Conservation (phyloP, 2,888 invertebrate species). For the Drosophila flavopinicola region DNA sequence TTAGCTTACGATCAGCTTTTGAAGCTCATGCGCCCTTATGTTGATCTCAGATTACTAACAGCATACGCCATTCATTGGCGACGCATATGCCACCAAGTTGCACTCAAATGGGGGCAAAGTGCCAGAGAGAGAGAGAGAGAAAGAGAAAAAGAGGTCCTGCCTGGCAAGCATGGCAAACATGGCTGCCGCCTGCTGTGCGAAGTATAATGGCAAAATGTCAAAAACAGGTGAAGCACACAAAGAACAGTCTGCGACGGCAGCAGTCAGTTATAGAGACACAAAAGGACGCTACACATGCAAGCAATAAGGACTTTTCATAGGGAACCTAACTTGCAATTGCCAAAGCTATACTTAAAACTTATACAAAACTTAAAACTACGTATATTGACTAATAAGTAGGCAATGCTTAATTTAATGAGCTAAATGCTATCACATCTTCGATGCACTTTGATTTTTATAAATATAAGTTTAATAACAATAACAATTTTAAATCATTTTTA, state of each 20-base stretch:
- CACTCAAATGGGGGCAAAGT: conserved; percentile 1
- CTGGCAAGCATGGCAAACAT: conserved; percentile 45
- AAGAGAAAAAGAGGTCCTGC: background rate
- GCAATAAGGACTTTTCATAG: background rate
- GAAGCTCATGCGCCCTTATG: conserved; percentile 44
- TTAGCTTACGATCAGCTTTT: conserved; percentile 24
- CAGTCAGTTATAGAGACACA: conserved; percentile 1
- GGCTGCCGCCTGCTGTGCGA: conserved; percentile 66
- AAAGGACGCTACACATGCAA: conserved; percentile 21
- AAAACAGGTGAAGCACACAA: conserved; percentile 71
- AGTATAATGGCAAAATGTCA: conserved; percentile 73
- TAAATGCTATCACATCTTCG: no score
- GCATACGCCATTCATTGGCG: conserved; percentile 5
- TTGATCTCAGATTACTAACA: conserved; percentile 64
- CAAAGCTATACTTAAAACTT: no score
- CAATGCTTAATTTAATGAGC: no score
- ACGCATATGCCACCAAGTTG: conserved; percentile 41
- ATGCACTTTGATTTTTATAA: no score
- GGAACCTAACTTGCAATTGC: no score
- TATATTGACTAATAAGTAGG: no score
- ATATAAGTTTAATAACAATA: no score
- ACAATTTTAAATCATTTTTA: no score
- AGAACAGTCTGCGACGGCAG: background rate
- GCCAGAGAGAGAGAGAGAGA: background rate
- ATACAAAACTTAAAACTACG: no score